These are phyloP conservation scores for Mus caroli DNA, from an alignment of 2,797 vertebrate genomes.

Conservation along the genomic window DNA sequence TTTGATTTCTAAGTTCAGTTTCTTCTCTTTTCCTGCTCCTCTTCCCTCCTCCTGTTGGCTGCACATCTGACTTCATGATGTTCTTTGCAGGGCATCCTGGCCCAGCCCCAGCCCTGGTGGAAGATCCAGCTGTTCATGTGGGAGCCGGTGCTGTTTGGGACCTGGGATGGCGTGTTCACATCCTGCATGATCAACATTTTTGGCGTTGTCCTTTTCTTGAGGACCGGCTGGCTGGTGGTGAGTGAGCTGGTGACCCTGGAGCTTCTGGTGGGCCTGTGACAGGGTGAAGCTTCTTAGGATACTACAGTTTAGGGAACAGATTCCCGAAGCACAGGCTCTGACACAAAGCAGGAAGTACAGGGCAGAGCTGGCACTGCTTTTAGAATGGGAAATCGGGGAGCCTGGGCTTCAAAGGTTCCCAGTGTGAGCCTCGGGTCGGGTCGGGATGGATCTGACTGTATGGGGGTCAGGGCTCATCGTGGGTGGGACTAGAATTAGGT, in stretches of 20 bases:
- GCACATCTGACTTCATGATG: background rate
- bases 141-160: slow-evolving; percentile 98
- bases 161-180: slow-evolving; percentile 99
- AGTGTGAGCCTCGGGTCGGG: background rate
- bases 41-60: fast-evolving
- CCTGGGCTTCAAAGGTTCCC: background rate
- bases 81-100: slow-evolving; percentile 74
- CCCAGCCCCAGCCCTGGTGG: slow-evolving; percentile 95
- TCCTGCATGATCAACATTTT: slow-evolving; percentile 99
- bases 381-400: background rate
- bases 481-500: background rate
- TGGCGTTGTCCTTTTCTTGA: slow-evolving; percentile 97
- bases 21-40: background rate
- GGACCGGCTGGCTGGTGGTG: slow-evolving; percentile 98
- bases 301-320: background rate
- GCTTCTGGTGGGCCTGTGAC: background rate
- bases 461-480: background rate
- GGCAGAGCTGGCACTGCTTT: background rate
- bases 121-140: slow-evolving; percentile 96
- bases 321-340: background rate
- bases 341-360: background rate
- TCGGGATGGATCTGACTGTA: background rate
- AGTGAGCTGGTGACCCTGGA: slow-evolving; percentile 83
- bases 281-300: background rate
- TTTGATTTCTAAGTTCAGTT: background rate